Base-by-base conservation (phyloP, 2,797 vertebrate genomes). In the Poeciliopsis paucimaculata region DNA sequence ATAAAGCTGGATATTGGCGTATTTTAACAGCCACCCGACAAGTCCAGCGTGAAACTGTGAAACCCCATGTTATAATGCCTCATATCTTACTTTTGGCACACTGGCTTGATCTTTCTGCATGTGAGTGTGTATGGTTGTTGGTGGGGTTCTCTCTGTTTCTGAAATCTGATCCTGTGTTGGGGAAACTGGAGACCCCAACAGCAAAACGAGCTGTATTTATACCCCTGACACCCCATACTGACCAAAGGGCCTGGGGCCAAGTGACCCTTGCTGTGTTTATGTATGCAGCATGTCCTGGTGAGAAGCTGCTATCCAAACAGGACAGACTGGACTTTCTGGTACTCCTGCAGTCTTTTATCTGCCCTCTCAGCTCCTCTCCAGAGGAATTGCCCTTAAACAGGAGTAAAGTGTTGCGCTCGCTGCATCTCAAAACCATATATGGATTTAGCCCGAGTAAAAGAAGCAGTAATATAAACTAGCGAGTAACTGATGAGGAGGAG, bases 341-440 rank as follows among this genome's bases (percentile, higher is more conserved):
- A 46, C 57, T 80, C 39, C 77, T 77, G 20, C 75, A 79, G 46
- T 77, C 51, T 76, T 36, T 72, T 71, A 73, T 68, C 31, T 77
- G 26, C 77, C 55, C 53, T 86, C 46, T 78, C 77, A 26, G 71
- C 70, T 75, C 72, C 16, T 81, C 51, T 68, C 73, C 26, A 64
- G 5, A 83, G 79, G 74, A 88, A 88, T 86, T 94, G 82, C 91
- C 93, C 94, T 90, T 90, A 93, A 90, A 93, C 84, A 94, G 93
- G 86, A 87, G 84, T 86, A 78, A 71, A 84, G 81, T 73, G 79
- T 90, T 83, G 66, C 46, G 80, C 80, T 84, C 23, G 4, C 31
- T 84, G 87, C 82, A 86, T 91, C 89, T 87, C 78, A 81, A 72
- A 86, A 73, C 94, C 93, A 82, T 95, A 92, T 88, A 94, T 87